phyloP scores from a whole-genome alignment of 2,888 invertebrate genomes.

The Orchesella flavescens region DNA sequence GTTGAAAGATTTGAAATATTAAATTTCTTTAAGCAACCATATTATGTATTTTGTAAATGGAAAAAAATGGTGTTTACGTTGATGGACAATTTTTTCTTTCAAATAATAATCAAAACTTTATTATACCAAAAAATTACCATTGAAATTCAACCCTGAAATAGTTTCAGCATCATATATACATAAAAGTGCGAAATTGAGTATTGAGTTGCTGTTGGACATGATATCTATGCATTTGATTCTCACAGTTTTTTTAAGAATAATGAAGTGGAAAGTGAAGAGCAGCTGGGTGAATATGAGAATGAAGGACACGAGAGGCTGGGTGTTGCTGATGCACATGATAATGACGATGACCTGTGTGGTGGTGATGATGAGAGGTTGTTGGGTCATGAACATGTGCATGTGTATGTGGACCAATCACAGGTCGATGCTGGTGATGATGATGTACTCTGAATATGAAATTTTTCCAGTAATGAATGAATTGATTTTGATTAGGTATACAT shows the following conservation, averaged over 20 bases:
- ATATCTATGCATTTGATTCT: too few species aligned
- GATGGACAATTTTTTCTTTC: too few species aligned
- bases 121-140: not conserved
- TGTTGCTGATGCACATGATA: slow-evolving; percentile 28
- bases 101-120: not conserved
- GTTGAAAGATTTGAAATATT: not conserved
- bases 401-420: not conserved
- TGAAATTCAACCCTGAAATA: not conserved
- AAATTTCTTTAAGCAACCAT: not conserved
- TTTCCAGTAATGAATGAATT: not conserved
- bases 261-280: slow-evolving; percentile 19
- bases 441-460: slow-evolving; percentile 24
- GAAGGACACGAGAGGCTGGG: slow-evolving; percentile 29
- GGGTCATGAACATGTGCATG: slow-evolving; percentile 33
- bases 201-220: too few species aligned
- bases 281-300: slow-evolving; percentile 35
- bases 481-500: not conserved
- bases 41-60: too few species aligned
- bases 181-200: not conserved
- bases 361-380: not conserved
- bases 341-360: slow-evolving; percentile 19
- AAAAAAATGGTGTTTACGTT: too few species aligned
- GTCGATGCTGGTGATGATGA: slow-evolving; percentile 37
- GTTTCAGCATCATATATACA: not conserved
- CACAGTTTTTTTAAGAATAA: not conserved